Conservation (phyloP, 2,888 invertebrate species). For the Masnerella sp. region DNA sequence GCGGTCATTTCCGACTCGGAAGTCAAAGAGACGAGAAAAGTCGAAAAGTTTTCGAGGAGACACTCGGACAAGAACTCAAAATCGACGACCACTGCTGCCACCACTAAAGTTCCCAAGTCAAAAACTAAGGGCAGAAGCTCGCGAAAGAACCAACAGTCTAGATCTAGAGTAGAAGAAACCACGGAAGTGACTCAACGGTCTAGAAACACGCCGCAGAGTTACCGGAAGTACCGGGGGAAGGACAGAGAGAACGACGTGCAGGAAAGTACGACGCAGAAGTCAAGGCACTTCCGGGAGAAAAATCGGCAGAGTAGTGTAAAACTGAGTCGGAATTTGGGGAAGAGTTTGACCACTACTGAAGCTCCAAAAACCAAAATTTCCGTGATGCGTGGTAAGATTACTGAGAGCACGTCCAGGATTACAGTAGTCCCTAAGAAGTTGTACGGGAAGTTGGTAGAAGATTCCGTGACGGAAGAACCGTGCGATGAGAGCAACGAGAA, state of each 20-base stretch:
- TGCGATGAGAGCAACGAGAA: slow-evolving; percentile 32
- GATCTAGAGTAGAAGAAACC: slow-evolving; percentile 37
- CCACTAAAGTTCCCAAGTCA: slow-evolving; percentile 31
- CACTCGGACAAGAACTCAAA: slow-evolving; percentile 13
- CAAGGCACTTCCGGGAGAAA: slow-evolving; percentile 20
- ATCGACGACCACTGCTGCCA: not conserved
- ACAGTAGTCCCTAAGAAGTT: slow-evolving; percentile 44
- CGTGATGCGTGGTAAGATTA: slow-evolving; percentile 57
- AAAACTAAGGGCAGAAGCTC: slow-evolving; percentile 24
- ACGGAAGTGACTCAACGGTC: slow-evolving; percentile 29
- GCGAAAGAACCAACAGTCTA: slow-evolving; percentile 15
- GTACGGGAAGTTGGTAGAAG: slow-evolving; percentile 25
- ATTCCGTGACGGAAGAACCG: slow-evolving; percentile 13
- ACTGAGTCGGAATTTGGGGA: slow-evolving; percentile 11
- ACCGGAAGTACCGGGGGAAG: slow-evolving; percentile 26
- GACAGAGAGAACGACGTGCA: slow-evolving; percentile 44
- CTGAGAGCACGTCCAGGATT: slow-evolving; percentile 56
- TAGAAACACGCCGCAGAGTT: slow-evolving; percentile 14
- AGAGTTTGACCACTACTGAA: slow-evolving; percentile 41
- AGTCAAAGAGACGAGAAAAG: slow-evolving; percentile 57
- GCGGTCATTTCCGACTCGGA: slow-evolving; percentile 35
- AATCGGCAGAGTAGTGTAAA: slow-evolving; percentile 15
- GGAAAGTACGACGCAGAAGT: slow-evolving; percentile 36
- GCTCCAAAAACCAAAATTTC: slow-evolving; percentile 54
- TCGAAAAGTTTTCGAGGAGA: slow-evolving; percentile 55